Evolutionary conservation across 2,888 invertebrate species (phyloP), one percentile per base, ranked within the genome.

Genomic region (Xestia c-nigrum): DNA sequence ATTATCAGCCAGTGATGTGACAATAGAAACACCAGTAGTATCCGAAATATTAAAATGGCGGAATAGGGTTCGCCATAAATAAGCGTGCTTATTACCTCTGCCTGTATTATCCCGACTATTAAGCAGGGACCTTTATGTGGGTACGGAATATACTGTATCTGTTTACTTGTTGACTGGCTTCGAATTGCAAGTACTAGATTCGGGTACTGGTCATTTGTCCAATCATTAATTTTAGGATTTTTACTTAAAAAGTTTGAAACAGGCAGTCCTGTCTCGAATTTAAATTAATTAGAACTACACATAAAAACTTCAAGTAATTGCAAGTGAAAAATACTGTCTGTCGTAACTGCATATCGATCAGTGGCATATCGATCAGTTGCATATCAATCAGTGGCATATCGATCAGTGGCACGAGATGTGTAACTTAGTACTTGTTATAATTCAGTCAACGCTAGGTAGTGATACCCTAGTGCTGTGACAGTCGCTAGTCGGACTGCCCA

Each of bases 1-100:
- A 46, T 72, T 47, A 16, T 61, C 59, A 38, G 38, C 16, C 31
- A 63, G 21, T 59, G 38, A 59, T 3, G 46, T 65, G 47, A 47
- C 67, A 68, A 59, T 55, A 43, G 4, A 55, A 55, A 67, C 55
- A 66, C 43, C 59, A 59, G 52, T 63, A 66, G 5, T 55, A 47
- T 59, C n/a, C 73, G 50, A 81, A 81, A 73, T 75, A 77, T 86
- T 84, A 61, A 72, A 86, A 78, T 86, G 47, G 31, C 66, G 72
- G 74, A 67, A 69, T 74, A 61, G 69, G 74, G 70, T 67, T n/a
- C 19, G 76, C 65, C 47, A 75, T 86, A 85, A 78, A 84, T 81
- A 84, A 71, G 24, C 76, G 21, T 21, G 78, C 72, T 74, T 80
- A 83, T 78, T 78, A 76, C 78, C 72, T 68, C 61, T 57, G 59